Conservation (phyloP, 2,113 vertebrate genomes). For the Plestiodon gilberti region DNA sequence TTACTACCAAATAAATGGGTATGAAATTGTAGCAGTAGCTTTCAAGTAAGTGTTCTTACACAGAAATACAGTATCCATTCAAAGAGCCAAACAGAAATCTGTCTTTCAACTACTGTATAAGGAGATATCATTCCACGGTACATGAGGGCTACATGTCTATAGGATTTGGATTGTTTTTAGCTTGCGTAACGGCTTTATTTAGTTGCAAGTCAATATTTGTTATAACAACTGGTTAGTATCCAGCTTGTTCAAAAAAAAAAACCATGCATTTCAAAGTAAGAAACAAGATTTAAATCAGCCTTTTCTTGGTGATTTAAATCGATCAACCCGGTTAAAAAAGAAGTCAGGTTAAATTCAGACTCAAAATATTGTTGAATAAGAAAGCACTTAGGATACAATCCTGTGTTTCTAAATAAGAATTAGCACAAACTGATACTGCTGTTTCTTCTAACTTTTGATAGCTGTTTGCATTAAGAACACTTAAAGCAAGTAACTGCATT, state of each 20-base stretch:
- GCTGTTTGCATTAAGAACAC: neutral
- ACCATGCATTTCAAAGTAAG: neutral
- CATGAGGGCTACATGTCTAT: neutral
- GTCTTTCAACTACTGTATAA: neutral
- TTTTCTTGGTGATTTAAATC: neutral
- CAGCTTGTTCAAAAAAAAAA: neutral
- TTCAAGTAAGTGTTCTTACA: neutral
- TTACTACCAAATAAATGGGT: neutral
- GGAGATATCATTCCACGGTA: neutral
- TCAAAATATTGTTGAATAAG: neutral
- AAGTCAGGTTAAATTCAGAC: neutral
- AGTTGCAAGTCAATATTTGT: slow-evolving; percentile 1
- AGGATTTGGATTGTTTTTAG: neutral
- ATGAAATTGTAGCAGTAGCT: neutral
- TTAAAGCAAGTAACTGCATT: slow-evolving; percentile 14
- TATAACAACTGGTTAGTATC: neutral
- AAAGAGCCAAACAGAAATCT: neutral
- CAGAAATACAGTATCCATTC: neutral
- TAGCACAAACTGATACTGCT: neutral
- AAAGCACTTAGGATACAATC: neutral
- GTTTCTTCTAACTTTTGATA: neutral
- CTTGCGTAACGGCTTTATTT: neutral
- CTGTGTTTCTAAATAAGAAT: neutral
- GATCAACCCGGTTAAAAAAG: neutral
- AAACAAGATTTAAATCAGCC: neutral